phyloP scores from a whole-genome alignment of 2,888 invertebrate genomes.

The Ennomos fuscantarius region DNA sequence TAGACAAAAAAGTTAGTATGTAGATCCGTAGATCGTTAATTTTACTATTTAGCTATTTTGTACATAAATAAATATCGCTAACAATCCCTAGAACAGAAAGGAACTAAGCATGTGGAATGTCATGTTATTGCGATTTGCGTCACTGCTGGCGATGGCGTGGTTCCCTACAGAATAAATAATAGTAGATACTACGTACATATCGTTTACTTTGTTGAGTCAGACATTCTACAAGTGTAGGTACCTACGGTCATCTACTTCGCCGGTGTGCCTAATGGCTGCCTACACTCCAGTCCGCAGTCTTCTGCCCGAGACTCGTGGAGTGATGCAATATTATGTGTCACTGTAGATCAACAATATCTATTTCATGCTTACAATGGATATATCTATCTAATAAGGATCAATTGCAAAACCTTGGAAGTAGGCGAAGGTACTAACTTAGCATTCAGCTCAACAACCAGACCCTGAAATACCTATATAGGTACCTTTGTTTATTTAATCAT shows the following conservation, averaged over 20 bases:
- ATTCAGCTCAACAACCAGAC: conserved; percentile 20
- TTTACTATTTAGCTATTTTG: too few relatives aligned
- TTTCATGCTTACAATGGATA: conserved; percentile 21
- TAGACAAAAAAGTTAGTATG: neutral
- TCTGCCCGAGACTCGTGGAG: conserved; percentile 17
- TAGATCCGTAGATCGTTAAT: neutral
- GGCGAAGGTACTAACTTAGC: conserved; percentile 11
- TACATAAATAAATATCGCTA: conserved; percentile 5
- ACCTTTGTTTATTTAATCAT: conserved; percentile 8
- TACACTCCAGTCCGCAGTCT: neutral
- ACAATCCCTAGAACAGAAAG: conserved; percentile 32
- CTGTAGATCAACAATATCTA: conserved; percentile 24
- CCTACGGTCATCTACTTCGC: too few relatives aligned
- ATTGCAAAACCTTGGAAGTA: conserved; percentile 17
- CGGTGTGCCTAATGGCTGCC: neutral
- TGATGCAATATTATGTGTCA: conserved; percentile 50
- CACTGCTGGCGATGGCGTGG: conserved; percentile 24
- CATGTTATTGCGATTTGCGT: conserved; percentile 42
- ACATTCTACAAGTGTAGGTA: conserved; percentile 24
- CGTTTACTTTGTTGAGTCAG: conserved; percentile 47
- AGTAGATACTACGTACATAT: neutral
- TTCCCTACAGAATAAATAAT: too few relatives aligned
- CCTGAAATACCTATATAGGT: conserved; percentile 16
- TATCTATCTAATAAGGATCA: conserved; percentile 22
- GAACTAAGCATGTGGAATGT: conserved; percentile 47